Evolutionary conservation across 2,797 vertebrate genomes (phyloP), one percentile per base, ranked within the genome.

Genomic region (Sebastes itinus): DNA sequence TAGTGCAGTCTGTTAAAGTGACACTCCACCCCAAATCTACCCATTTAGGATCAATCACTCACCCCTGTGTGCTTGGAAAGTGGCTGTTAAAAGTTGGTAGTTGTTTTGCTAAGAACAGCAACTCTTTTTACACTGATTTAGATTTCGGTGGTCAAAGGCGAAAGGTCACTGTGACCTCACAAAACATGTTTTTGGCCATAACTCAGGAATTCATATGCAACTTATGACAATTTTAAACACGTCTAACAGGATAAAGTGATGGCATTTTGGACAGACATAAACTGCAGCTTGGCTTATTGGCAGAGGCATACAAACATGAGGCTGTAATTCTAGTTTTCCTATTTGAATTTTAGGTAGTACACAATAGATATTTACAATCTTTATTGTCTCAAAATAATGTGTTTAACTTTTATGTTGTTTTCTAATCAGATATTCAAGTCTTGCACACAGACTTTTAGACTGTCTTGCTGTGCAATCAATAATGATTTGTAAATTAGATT

Each of bases 401-500:
- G 46, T 49, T 54, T 65, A 20, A 13, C 3, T 23, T 62, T 30
- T 27, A n/a, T 35, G 5, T 62, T 55, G 65, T 30, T 52, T 49
- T 72, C 23, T 16, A 28, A n/a, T 59, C 0, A 2, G 49, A 22
- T 60, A 64, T 60, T 56, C 25, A 32, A 27, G 25, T 28, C 25
- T 42, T 35, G 13, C 61, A 67, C 16, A 2, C 12, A 56, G n/a
- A 58, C 59, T 32, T 63, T 69, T 12, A 35, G 32, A 9, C 30
- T 32, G 8, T 62, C 38, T 46, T 64, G 49, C 65, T 78, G 72
- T 68, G 61, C 8, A 56, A 49, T 78, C 77, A 67, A 60, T 75
- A 52, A 25, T 52, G 28, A 72, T 68, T 65, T 79, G 66, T 68
- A 77, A 75, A 75, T 80, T 38, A n/a, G 8, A 69, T 75, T 82